Conservation (phyloP, 2,113 vertebrate genomes). For the Eretmochelys imbricata region DNA sequence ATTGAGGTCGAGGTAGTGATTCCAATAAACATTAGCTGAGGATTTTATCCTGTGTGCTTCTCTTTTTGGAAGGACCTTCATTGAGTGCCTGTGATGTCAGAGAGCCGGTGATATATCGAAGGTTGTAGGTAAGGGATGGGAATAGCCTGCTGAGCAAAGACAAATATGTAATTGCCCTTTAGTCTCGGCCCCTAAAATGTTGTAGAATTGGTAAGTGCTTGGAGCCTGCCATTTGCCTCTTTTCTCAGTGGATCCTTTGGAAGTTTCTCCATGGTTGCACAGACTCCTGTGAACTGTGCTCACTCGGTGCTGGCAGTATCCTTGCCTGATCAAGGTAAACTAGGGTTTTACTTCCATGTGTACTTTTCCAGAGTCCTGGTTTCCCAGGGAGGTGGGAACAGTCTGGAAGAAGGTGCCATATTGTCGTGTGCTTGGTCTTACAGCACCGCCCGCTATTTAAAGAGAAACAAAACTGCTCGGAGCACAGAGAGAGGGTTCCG, state of each 20-base stretch:
- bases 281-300: not conserved
- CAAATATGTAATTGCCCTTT: accelerated
- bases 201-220: not conserved
- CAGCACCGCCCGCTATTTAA: too few species aligned
- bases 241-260: too few species aligned
- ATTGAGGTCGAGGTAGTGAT: accelerated
- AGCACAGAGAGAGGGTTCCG: not conserved
- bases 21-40: accelerated
- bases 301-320: not conserved
- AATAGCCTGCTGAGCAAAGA: accelerated
- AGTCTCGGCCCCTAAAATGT: accelerated
- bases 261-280: not conserved
- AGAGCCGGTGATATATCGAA: not conserved
- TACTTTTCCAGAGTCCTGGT: not conserved
- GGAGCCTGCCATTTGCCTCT: accelerated
- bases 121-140: accelerated
- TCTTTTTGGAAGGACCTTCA: not conserved
- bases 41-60: accelerated
- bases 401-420: not conserved
- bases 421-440: too few species aligned
- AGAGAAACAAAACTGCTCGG: not conserved
- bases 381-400: not conserved
- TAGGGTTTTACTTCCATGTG: not conserved
- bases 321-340: not conserved
- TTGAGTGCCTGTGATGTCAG: not conserved